Conservation (phyloP, 2,888 invertebrate genomes). For the Troides oblongomaculatus region DNA sequence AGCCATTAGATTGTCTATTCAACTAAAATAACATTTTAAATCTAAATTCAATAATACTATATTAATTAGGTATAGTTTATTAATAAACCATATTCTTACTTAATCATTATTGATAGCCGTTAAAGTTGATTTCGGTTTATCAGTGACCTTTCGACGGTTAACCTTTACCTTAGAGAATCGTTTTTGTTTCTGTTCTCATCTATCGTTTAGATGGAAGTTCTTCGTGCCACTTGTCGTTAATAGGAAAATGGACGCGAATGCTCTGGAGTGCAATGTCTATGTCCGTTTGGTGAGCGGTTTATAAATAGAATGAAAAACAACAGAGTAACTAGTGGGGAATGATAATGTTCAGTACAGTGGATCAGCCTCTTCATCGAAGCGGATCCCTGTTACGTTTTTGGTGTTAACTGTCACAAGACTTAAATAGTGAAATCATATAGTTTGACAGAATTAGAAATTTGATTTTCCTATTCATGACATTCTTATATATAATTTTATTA, state of each 20-base stretch:
- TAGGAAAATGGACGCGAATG: constrained; percentile 16
- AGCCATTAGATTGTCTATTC: too few relatives aligned
- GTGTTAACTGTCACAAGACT: too few relatives aligned
- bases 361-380: not conserved
- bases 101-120: too few relatives aligned
- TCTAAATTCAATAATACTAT: too few relatives aligned
- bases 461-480: too few relatives aligned
- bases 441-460: too few relatives aligned
- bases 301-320: constrained; percentile 5
- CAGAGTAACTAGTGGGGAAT: not conserved
- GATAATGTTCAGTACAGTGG: not conserved
- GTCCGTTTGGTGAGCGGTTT: constrained; percentile 3
- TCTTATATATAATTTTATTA: too few relatives aligned
- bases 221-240: constrained; percentile 15
- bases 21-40: too few relatives aligned
- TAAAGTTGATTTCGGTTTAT: not conserved
- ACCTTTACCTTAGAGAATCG: not conserved
- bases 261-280: not conserved
- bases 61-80: too few relatives aligned
- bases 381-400: too few relatives aligned
- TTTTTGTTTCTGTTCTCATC: not conserved
- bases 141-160: not conserved
- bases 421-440: too few relatives aligned
- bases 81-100: too few relatives aligned
- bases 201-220: not conserved